Evolutionary conservation across 2,113 vertebrate species (phyloP), one percentile per base, ranked within the genome.

Genomic region (Cebidichthys violaceus): DNA sequence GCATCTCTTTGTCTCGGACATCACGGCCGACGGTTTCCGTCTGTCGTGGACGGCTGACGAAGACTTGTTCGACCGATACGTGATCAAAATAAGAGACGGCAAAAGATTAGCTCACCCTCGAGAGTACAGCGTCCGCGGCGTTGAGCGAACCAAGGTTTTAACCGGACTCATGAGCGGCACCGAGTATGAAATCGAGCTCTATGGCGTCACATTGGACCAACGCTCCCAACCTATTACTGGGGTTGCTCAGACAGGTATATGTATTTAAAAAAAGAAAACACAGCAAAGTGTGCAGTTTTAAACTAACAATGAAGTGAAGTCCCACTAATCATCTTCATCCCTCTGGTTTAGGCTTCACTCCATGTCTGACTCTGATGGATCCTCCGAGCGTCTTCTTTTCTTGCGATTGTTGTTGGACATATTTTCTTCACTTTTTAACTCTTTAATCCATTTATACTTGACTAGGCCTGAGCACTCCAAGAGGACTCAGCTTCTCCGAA

Each of bases 181-280:
- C 0, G 96, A 97, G 83, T 99, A 99, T 66, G 96, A 98, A 91
- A 96, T 99, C 82, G 97, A 98, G 87, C 96, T 99, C 89, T 97
- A 96, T 71, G 97, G 98, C 88, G 14, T 97, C 93, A 92, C 96
- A 60, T 88, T 94, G 93, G 97, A 97, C 94, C 95, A 90, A 6
- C 96, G 96, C 64, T 98, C 97, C 75, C 97, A 97, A 39, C 96
- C 98, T 0, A 55, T 98, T 88, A 96, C 91, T 77, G 88, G 95
- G 61, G 77, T 96, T 81, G 97, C 96, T 87, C 95, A 95, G 86
- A 99, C 98, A 99, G 98, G 98, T 70, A 70, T n/a, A 7, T 55
- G 22, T n/a, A 9, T 45, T 4, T 45, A 0, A 2, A 41, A 20
- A 50, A 98, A n/a, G 15, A 20, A 20, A 98, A 24, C 14, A 47